Evolutionary conservation across 2,888 invertebrate genomes (phyloP).

Genomic region (Lamellibrachia columna): DNA sequence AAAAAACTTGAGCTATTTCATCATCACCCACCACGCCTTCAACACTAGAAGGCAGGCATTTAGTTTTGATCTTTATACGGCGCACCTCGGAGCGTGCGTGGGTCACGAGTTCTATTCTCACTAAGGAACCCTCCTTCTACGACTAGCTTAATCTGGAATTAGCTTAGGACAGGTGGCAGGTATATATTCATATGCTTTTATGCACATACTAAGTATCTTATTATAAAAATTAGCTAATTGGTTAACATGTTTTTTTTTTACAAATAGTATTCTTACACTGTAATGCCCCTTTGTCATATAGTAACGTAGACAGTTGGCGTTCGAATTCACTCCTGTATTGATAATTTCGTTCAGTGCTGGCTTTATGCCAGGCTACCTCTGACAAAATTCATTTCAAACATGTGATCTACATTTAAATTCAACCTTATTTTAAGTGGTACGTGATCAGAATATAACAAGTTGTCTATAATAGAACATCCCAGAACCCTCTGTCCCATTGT

Average conservation of each 20-base stretch:
- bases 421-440: neutral
- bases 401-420: neutral
- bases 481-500: neutral
- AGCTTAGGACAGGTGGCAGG: no score
- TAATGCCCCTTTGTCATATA: neutral
- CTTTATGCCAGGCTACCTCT: neutral
- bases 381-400: neutral
- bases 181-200: neutral
- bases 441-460: neutral
- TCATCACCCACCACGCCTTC: neutral
- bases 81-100: neutral
- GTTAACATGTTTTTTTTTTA: neutral
- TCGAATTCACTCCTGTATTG: neutral
- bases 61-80: neutral
- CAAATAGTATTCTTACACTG: neutral
- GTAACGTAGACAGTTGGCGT: neutral
- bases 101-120: neutral
- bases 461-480: neutral
- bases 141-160: no score
- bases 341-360: neutral
- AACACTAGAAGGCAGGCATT: no score
- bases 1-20: neutral
- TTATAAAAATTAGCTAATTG: neutral
- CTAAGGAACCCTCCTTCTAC: no score
- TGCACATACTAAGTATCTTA: neutral